Evolutionary conservation across 2,113 vertebrate genomes (phyloP).

Genomic region (Thalassoma bifasciatum): DNA sequence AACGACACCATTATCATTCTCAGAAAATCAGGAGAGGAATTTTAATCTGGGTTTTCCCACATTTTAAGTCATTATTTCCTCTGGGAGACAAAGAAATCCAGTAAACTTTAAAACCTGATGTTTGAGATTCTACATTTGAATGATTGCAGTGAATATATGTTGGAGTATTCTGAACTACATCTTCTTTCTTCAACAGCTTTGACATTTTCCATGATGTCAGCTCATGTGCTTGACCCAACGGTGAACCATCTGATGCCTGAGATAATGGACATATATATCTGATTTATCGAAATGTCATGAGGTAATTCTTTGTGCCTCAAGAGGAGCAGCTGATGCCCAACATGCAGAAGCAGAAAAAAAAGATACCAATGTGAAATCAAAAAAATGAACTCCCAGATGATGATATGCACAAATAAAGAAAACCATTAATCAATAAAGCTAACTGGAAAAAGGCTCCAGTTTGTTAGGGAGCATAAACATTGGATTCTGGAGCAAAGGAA

Average conservation of each 20-base stretch:
- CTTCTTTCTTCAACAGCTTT: slow-evolving; percentile 22
- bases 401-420: too few relatives aligned
- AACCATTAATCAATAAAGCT: too few relatives aligned
- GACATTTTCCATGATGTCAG: slow-evolving; percentile 35
- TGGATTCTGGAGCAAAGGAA: too few relatives aligned
- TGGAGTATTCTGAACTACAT: not conserved
- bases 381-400: slow-evolving; percentile 3
- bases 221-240: slow-evolving; percentile 23
- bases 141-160: not conserved
- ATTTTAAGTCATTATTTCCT: slow-evolving; percentile 10
- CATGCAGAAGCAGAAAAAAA: not conserved
- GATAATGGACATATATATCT: slow-evolving; percentile 33
- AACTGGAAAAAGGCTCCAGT: too few relatives aligned
- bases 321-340: slow-evolving; percentile 40
- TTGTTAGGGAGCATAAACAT: too few relatives aligned
- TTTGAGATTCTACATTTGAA: not conserved
- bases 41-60: slow-evolving; percentile 54
- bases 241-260: slow-evolving; percentile 32
- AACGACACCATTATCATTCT: slow-evolving; percentile 71
- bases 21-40: slow-evolving; percentile 35
- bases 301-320: slow-evolving; percentile 5
- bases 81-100: not conserved
- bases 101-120: not conserved
- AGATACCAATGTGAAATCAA: slow-evolving; percentile 35
- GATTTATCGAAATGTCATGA: slow-evolving; percentile 54